Percentiles rank a stretch among this genome's conserved stretches.
Conservation (phyloP, 2,797 vertebrate species). For the Botia kubotai region DNA sequence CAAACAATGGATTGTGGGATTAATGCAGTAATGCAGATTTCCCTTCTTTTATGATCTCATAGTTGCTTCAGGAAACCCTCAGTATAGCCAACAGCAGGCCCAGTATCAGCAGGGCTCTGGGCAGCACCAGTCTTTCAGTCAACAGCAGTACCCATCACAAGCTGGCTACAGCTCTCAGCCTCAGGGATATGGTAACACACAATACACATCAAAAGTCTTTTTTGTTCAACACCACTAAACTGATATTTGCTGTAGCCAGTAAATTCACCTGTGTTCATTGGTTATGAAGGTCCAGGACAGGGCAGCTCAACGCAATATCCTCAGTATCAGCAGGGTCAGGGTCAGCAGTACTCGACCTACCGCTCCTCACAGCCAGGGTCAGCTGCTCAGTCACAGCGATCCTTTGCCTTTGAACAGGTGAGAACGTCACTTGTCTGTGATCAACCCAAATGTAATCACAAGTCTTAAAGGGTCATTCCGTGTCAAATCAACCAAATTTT, state of each 20-base stretch:
- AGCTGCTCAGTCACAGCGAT: constrained; percentile 87
- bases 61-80: constrained; percentile 83
- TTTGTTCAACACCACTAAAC: background rate
- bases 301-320: constrained; percentile 89
- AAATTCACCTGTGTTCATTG: background rate
- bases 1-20: no score
- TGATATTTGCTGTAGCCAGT: background rate
- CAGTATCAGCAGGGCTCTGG: constrained; percentile 91
- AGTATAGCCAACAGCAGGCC: constrained; percentile 92
- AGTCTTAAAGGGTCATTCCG: no score
- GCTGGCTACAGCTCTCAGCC: constrained; percentile 89
- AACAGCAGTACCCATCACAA: constrained; percentile 92
- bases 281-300: constrained; percentile 78
- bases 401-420: constrained; percentile 95
- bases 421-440: background rate
- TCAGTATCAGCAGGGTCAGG: constrained; percentile 92
- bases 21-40: background rate
- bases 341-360: constrained; percentile 91
- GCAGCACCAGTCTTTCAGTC: constrained; percentile 87
- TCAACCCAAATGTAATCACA: background rate
- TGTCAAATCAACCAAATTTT: no score
- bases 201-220: background rate
- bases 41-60: constrained; percentile 16
- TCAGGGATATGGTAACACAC: constrained; percentile 87
- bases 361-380: constrained; percentile 87